phyloP scores from a whole-genome alignment of 2,113 vertebrate genomes.

The Macquaria ambigua region DNA sequence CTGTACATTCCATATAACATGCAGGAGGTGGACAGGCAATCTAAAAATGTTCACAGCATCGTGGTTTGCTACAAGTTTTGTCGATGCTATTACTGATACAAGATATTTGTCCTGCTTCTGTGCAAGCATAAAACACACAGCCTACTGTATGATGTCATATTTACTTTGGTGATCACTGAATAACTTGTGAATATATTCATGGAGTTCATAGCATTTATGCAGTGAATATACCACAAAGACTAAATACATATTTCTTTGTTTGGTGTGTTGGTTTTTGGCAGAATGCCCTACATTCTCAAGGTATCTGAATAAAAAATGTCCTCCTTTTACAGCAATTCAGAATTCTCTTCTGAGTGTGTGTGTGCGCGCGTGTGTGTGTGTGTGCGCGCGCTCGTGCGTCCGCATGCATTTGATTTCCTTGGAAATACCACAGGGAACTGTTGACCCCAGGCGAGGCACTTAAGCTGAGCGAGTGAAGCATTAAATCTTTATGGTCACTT shows the following conservation, averaged over 20 bases:
- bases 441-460: conserved; percentile 76
- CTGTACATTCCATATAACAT: background rate
- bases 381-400: background rate
- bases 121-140: background rate
- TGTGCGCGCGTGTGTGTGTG: background rate
- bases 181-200: background rate
- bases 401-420: conserved; percentile 44
- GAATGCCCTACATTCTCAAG: conserved; percentile 14
- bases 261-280: background rate
- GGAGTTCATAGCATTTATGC: background rate
- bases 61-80: background rate
- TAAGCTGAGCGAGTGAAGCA: conserved; percentile 68
- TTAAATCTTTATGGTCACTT: conserved; percentile 80
- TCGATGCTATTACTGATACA: background rate
- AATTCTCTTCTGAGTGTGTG: background rate
- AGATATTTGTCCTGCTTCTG: background rate
- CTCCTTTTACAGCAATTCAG: conserved; percentile 3
- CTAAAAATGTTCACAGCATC: background rate
- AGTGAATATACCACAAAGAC: background rate
- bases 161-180: background rate
- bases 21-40: background rate
- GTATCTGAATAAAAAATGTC: conserved; percentile 23
- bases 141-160: background rate
- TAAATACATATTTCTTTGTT: background rate
- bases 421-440: conserved; percentile 71